phyloP scores from a whole-genome alignment of 2,888 invertebrate genomes.

The Aphodius sticticus region DNA sequence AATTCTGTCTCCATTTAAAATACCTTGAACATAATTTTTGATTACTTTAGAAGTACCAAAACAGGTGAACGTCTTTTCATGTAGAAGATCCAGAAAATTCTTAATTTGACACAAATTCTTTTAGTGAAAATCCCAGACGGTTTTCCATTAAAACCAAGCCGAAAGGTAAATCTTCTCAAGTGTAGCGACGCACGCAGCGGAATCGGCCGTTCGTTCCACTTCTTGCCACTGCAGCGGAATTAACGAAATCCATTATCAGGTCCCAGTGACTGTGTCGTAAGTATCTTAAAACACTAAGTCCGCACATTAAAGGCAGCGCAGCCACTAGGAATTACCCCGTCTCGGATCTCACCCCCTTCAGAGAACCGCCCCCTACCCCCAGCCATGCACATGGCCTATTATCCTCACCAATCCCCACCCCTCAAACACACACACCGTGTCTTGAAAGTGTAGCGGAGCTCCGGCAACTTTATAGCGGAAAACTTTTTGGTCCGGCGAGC shows the following conservation, averaged over 20 bases:
- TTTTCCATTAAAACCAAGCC: not conserved
- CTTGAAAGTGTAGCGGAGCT: not conserved
- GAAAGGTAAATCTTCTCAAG: not conserved
- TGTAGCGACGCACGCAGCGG: not conserved
- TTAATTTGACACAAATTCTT: no score
- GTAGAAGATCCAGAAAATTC: no score
- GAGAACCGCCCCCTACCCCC: not conserved
- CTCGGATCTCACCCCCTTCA: not conserved
- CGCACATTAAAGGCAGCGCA: not conserved
- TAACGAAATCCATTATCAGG: not conserved
- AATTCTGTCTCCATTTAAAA: no score
- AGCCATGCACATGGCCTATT: not conserved
- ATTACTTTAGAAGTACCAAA: no score
- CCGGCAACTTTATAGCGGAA: not conserved
- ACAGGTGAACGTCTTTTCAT: no score
- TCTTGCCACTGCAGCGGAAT: not conserved
- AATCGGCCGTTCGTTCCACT: not conserved
- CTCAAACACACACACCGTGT: conserved; percentile 11
- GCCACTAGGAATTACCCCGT: not conserved
- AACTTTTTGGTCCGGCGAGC: not conserved
- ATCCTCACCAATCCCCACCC: not conserved
- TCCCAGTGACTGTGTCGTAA: not conserved
- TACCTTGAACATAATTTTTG: no score
- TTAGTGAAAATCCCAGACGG: not conserved
- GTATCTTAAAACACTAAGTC: not conserved